Evolutionary conservation across 1,140 invertebrate genomes (phyloP), one percentile per base, ranked within the genome.

Genomic region (Macrocentrus cingulum): DNA sequence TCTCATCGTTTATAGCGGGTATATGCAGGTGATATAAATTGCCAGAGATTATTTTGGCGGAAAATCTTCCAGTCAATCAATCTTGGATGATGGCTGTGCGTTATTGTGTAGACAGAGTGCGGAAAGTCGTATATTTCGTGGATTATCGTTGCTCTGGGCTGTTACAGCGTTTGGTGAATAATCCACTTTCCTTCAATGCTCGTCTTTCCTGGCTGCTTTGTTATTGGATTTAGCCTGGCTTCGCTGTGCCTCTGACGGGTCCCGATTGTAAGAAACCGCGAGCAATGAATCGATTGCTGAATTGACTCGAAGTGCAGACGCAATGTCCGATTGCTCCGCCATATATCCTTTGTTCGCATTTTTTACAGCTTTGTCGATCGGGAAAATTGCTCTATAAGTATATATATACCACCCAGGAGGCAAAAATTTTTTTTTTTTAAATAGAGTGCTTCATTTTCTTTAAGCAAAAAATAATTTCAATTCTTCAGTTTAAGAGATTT

Each of bases 121-220:
- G 16, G 9, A n/a, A 20, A 13, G 44, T 13, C 16, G 25, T 54
- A 54, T 54, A 54, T 52, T n/a, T 39, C 41, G 15, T n/a, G 53
- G 41, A 55, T 55, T 55, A 55, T 55, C 53, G 53, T 34, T 23
- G 19, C 39, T n/a, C n/a, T 19, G 44, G 44, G 34, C 20, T 37
- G 39, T 41, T 55, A 44, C 29, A 55, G 15, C 20, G 25, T 25
- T 55, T 42, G 29, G 53, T 55, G 46, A 55, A 55, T 55, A 56
- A 56, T 56, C 44, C 44, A 56, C 44, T 56, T 56, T 56, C 18
- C 42, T 46, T 32, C 25, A 55, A 55, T 55, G 25, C 53, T 55
- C 53, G 53, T 55, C 53, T 55, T 44, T 34, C 53, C 23, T 29
- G 22, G 22, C 15, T n/a, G 25, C n/a, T 55, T 55, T 29, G 53